Conservation (phyloP, 2,113 vertebrate genomes). For the Cephalopholis sonnerati region DNA sequence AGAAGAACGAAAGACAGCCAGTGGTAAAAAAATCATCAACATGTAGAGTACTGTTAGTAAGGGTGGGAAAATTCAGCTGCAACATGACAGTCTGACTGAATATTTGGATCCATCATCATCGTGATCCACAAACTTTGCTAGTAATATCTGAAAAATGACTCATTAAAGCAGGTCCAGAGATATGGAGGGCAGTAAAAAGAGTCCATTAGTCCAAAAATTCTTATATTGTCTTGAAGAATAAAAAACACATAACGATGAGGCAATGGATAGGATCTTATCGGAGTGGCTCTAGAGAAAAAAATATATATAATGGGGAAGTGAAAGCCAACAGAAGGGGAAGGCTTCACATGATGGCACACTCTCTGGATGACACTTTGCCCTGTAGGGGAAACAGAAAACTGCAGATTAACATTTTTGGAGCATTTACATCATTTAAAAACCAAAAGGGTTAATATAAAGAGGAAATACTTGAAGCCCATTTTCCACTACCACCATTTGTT, state of each 20-base stretch:
- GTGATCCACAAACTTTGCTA: background rate
- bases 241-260: slow-evolving; percentile 72
- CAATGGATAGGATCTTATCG: slow-evolving; percentile 86
- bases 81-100: too few relatives aligned
- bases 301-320: slow-evolving; percentile 45
- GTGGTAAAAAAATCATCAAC: background rate
- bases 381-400: slow-evolving; percentile 62
- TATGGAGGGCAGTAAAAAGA: slow-evolving; percentile 62
- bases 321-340: slow-evolving; percentile 28
- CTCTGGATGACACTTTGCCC: slow-evolving; percentile 91
- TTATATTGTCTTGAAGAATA: slow-evolving; percentile 55
- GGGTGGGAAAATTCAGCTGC: background rate
- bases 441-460: too few relatives aligned
- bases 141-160: background rate
- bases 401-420: background rate
- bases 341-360: slow-evolving; percentile 94
- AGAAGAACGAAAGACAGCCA: too few relatives aligned
- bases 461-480: too few relatives aligned
- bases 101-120: slow-evolving; percentile 5
- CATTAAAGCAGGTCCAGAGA: slow-evolving; percentile 40
- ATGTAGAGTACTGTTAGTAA: background rate
- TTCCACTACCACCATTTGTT: too few relatives aligned
- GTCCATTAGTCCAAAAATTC: slow-evolving; percentile 67
- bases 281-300: slow-evolving; percentile 83
- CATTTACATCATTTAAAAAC: background rate